Conservation (phyloP, 2,888 invertebrate species). For the Melanophora roralis region DNA sequence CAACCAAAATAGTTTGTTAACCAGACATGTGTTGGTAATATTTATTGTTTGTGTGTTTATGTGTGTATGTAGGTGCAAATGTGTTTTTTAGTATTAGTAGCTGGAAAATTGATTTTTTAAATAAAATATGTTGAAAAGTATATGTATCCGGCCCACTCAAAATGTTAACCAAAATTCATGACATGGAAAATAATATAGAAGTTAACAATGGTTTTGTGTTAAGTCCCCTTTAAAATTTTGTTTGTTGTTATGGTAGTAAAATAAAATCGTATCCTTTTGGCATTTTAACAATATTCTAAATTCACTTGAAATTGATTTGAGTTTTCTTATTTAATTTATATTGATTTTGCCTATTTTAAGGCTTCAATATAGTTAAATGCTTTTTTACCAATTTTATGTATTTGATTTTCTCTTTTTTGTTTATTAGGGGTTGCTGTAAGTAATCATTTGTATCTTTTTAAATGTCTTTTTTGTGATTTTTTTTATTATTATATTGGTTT, state of each 20-base stretch:
- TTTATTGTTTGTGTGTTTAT: background rate
- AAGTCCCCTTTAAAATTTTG: background rate
- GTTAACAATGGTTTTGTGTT: constrained; percentile 15
- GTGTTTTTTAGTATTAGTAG: background rate
- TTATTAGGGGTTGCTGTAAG: constrained; percentile 4
- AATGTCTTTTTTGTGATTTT: constrained; percentile 22
- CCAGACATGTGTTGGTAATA: constrained; percentile 23
- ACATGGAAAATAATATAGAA: constrained; percentile 25
- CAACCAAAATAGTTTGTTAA: constrained; percentile 18
- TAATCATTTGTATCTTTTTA: constrained; percentile 38
- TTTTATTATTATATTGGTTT: constrained; percentile 32
- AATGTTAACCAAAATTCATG: constrained; percentile 21
- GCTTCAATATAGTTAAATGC: background rate
- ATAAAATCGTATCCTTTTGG: background rate
- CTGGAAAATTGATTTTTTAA: constrained; percentile 33
- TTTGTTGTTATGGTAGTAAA: background rate
- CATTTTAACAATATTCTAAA: constrained; percentile 34
- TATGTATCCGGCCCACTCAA: background rate
- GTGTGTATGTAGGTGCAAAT: background rate
- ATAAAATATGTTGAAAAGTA: constrained; percentile 32
- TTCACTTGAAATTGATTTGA: constrained; percentile 45
- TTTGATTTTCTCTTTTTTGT: background rate
- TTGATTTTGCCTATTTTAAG: background rate
- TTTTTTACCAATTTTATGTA: background rate
- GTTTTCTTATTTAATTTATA: background rate